Percentiles rank a stretch among this genome's conserved stretches.
phyloP scores from a whole-genome alignment of 2,113 vertebrate species.

The Fulica atra region DNA sequence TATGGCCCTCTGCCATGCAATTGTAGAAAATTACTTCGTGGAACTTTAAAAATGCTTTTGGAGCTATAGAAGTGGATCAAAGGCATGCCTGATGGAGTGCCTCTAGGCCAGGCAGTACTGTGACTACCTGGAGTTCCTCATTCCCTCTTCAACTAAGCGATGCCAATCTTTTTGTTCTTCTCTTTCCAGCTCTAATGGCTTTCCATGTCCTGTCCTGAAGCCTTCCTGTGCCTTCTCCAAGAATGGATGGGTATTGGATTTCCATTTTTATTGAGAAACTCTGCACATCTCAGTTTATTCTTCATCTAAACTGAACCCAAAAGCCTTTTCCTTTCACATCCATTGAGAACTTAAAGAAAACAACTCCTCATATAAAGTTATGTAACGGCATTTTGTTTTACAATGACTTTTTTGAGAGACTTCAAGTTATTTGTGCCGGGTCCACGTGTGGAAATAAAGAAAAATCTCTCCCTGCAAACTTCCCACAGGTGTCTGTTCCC shows the following conservation, averaged over 20 bases:
- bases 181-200: background rate
- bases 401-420: background rate
- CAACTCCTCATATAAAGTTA: background rate
- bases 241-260: background rate
- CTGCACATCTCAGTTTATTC: background rate
- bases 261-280: background rate
- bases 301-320: background rate
- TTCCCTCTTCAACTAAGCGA: background rate
- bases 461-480: background rate
- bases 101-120: background rate
- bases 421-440: background rate
- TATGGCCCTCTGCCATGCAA: accelerated
- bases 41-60: background rate
- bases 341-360: background rate
- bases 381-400: background rate
- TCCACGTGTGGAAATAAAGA: background rate
- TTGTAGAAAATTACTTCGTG: background rate
- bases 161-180: background rate
- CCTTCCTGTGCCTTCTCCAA: background rate
- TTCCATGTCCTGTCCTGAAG: background rate
- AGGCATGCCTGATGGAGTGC: background rate
- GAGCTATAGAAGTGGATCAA: background rate
- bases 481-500: background rate
- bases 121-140: background rate
- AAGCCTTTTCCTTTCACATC: background rate